Conservation (phyloP, 2,888 invertebrate genomes). For the Oscheius onirici region DNA sequence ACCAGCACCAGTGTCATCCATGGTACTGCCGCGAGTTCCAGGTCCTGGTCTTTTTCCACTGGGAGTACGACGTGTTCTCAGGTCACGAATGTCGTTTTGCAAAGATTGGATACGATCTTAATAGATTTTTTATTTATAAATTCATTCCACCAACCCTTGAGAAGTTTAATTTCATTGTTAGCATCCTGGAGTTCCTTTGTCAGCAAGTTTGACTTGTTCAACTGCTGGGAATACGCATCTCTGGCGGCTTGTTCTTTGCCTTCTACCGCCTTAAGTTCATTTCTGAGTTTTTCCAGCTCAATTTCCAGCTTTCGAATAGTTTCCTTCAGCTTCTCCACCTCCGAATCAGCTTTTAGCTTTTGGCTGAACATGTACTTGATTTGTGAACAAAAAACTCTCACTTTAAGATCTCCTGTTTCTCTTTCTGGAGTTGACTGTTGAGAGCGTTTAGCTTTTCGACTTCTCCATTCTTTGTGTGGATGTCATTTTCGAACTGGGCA, state of each 20-base stretch:
- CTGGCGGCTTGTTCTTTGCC: conserved; percentile 57
- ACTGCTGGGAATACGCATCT: conserved; percentile 60
- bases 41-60: not conserved
- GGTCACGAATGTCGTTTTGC: conserved; percentile 49
- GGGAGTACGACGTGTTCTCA: conserved; percentile 1
- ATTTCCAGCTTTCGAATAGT: conserved; percentile 66
- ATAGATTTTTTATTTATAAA: not conserved
- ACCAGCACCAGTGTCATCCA: conserved; percentile 9
- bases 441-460: conserved; percentile 67
- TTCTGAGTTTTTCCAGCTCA: conserved; percentile 65
- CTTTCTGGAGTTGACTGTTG: conserved; percentile 66
- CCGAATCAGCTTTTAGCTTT: conserved; percentile 66
- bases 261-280: conserved; percentile 56
- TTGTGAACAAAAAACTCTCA: conserved; percentile 23
- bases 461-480: conserved; percentile 62
- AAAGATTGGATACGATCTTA: conserved; percentile 10
- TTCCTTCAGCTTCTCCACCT: conserved; percentile 62
- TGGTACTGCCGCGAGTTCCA: not conserved
- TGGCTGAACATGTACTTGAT: conserved; percentile 50
- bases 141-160: conserved; percentile 34
- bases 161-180: conserved; percentile 44
- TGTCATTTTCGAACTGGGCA: conserved; percentile 66
- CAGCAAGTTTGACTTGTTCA: conserved; percentile 57
- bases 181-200: conserved; percentile 60
- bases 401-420: conserved; percentile 68